phyloP scores from a whole-genome alignment of 2,888 invertebrate genomes.

The Homarus gammarus region DNA sequence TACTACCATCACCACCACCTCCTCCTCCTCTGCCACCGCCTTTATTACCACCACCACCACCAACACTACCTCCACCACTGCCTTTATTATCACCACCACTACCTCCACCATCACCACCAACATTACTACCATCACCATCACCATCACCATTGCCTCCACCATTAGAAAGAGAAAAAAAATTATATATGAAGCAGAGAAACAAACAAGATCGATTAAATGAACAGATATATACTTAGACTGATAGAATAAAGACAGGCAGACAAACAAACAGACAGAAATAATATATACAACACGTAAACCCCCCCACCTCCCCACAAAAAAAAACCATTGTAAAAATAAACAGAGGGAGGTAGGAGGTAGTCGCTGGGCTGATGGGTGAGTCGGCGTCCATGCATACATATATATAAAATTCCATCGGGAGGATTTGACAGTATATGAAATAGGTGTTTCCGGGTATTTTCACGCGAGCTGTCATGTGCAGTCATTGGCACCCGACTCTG shows the following conservation, averaged over 20 bases:
- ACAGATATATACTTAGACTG: too few species aligned
- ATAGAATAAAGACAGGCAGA: too few species aligned
- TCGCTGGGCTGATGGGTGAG: not conserved
- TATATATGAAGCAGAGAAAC: too few species aligned
- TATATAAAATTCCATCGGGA: not conserved
- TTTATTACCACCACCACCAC: too few species aligned
- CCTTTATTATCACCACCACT: not conserved
- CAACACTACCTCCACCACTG: too few species aligned
- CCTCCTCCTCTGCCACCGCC: constrained; percentile 4
- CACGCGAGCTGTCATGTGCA: constrained; percentile 30
- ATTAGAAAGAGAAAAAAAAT: too few species aligned
- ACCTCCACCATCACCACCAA: not conserved
- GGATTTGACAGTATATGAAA: constrained; percentile 44
- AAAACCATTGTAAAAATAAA: not conserved
- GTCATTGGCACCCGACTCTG: constrained; percentile 23
- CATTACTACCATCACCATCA: not conserved
- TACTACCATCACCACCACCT: not conserved
- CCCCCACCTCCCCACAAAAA: too few species aligned
- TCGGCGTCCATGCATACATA: not conserved
- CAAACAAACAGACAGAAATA: not conserved
- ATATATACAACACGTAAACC: not conserved
- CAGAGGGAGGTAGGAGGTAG: not conserved
- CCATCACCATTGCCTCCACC: not conserved
- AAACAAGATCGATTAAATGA: too few species aligned
- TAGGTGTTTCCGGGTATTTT: constrained; percentile 25